Base-by-base conservation (phyloP, 2,888 invertebrate genomes). In the Formica aserva region DNA sequence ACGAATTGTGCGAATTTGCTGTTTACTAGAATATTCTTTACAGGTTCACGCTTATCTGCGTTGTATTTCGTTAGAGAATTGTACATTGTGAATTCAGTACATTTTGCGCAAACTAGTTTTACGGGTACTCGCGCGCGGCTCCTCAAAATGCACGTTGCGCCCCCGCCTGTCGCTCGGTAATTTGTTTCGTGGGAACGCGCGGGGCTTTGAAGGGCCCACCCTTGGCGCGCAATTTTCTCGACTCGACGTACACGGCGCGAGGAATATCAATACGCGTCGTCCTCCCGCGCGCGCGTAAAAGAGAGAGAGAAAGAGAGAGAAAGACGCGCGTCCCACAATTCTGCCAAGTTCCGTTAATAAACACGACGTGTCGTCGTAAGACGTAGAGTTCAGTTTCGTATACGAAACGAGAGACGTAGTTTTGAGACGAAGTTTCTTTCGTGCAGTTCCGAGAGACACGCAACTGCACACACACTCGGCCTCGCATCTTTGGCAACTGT, bases 181-280 rank as follows among this genome's bases (percentile, higher is more conserved):
- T 89, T 89, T 87, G 83, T 90, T 89, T 88, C 87, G 75, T 81
- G 65, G 84, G 77, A 87, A 83, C 83, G 90, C 74, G 86, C 89
- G 88, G 48, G n/a, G 83, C 88, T 88, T 88, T 88, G 83, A 87
- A 88, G 86, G 84, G 29, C 60, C 81, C 69, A 71, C 55, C 78
- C 72, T 76, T 78, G 48, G 48, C 69, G 78, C 52, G 81, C 76
- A 88, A 90, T 87, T 90, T 88, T 86, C 78, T 83, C 71, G 72
- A 65, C 83, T 78, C 84, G 82, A 69, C 88, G 82, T 84, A 82
- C 87, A 80, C 85, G 60, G 60, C 77, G 60, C 41, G 71, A 78
- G 67, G 88, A 89, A 89, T 87, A 90, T 86, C 89, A 87, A 89
- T 90, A 84, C 80, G 48, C 48, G 63, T 74, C 81, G 67, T 29